Conservation (phyloP, 2,888 invertebrate species). For the Drosophila paranaensis region DNA sequence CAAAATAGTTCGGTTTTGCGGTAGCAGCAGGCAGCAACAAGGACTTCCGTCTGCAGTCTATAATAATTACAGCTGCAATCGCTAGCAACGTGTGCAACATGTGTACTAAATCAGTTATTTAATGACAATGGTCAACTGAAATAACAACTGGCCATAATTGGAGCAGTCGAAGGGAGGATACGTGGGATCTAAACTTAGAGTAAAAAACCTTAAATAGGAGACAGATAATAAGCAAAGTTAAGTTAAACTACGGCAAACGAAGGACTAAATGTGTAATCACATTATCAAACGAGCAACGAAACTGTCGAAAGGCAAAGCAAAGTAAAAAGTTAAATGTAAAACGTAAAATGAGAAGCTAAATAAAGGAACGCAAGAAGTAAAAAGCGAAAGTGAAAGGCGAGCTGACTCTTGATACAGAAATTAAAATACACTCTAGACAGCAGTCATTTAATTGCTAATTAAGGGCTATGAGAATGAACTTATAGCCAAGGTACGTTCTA, state of each 20-base stretch:
- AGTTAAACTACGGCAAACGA: neutral
- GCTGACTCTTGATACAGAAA: neutral
- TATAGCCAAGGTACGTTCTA: neutral
- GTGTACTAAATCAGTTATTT: constrained; percentile 21
- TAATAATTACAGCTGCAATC: constrained; percentile 34
- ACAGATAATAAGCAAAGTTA: neutral
- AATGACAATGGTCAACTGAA: neutral
- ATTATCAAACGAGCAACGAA: neutral
- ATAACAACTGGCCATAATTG: neutral
- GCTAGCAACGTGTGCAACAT: constrained; percentile 22
- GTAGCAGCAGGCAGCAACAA: constrained; percentile 19
- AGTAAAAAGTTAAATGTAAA: no score
- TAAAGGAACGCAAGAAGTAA: no score
- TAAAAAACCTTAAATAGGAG: neutral
- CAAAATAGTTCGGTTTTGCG: constrained; percentile 45
- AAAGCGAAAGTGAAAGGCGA: neutral
- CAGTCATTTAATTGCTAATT: neutral
- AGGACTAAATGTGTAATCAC: neutral
- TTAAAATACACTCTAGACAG: neutral
- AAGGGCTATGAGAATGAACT: no score
- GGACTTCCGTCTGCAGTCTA: constrained; percentile 20
- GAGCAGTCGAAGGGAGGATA: neutral
- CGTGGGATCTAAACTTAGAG: neutral
- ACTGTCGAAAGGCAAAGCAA: neutral
- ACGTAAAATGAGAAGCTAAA: neutral